Evolutionary conservation across 2,113 vertebrate species (phyloP).

Genomic region (Ranitomeya imitator): DNA sequence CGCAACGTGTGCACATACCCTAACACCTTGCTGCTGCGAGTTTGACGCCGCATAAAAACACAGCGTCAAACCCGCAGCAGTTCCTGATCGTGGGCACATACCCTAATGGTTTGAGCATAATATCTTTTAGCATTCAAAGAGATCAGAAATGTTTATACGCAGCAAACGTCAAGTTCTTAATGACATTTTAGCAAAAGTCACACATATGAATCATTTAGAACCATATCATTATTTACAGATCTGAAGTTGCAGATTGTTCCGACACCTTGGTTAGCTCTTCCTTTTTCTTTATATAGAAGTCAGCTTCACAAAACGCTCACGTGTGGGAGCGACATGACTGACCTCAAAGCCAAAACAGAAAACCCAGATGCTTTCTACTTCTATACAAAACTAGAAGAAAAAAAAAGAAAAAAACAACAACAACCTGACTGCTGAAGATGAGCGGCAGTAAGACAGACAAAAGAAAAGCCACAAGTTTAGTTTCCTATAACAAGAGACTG

Average conservation of each 20-base stretch:
- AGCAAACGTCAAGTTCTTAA: no score
- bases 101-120: no score
- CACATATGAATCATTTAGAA: no score
- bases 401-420: no score
- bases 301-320: not conserved
- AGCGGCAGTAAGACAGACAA: not conserved
- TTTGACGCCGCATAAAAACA: no score
- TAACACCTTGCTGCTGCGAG: no score
- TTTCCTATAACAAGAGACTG: slow-evolving; percentile 1
- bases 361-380: not conserved
- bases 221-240: not conserved
- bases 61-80: no score
- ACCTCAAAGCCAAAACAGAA: not conserved
- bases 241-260: not conserved
- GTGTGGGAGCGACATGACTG: not conserved
- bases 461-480: slow-evolving; percentile 1
- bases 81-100: no score
- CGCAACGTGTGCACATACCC: no score
- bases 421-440: not conserved
- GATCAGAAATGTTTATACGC: no score
- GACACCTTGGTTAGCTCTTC: not conserved
- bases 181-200: no score
- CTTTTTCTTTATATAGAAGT: not conserved
- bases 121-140: no score
- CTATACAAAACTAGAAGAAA: not conserved